A percentile compares a stretch with the other conserved stretches of the same genome.
phyloP scores from a whole-genome alignment of 1,140 invertebrate genomes.

The Harpegnathos saltator region DNA sequence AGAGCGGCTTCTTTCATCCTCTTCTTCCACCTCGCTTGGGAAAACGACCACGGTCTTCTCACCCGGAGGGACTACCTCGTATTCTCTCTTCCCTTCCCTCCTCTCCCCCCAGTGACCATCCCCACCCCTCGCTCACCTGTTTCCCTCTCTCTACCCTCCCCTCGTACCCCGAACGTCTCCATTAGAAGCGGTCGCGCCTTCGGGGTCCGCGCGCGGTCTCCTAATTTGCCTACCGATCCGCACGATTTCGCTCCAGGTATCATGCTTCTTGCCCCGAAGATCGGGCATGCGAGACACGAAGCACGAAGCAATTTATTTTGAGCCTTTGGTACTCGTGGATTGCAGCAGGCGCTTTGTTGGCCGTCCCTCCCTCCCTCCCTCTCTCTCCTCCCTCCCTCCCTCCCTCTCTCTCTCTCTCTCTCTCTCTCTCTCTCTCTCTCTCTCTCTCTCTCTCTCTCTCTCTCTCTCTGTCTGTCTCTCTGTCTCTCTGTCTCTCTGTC shows the following conservation, averaged over 20 bases:
- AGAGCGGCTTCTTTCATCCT: slow-evolving; percentile 74
- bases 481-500: too few species aligned
- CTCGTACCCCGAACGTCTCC: slow-evolving; percentile 63
- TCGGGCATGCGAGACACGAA: slow-evolving; percentile 31
- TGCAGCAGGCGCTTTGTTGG: slow-evolving; percentile 51
- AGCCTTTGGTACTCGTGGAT: slow-evolving; percentile 54
- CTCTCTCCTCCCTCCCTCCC: background rate
- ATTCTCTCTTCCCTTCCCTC: background rate
- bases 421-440: background rate
- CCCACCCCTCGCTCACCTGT: slow-evolving; percentile 23
- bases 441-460: too few species aligned
- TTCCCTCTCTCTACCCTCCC: background rate
- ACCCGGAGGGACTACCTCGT: slow-evolving; percentile 63
- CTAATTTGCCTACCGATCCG: slow-evolving; percentile 75
- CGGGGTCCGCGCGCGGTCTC: slow-evolving; percentile 63
- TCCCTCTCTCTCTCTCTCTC: background rate
- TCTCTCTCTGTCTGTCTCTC: too few species aligned
- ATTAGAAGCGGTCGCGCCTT: slow-evolving; percentile 73
- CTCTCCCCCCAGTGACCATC: background rate
- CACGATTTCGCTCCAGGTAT: slow-evolving; percentile 71
- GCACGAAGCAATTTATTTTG: slow-evolving; percentile 71
- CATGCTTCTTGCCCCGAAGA: slow-evolving; percentile 52
- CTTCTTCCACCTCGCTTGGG: slow-evolving; percentile 71
- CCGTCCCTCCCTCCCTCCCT: slow-evolving; percentile 33
- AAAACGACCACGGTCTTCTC: slow-evolving; percentile 71